Conservation (phyloP, 2,888 invertebrate species). For the Silvanus unidentatus region DNA sequence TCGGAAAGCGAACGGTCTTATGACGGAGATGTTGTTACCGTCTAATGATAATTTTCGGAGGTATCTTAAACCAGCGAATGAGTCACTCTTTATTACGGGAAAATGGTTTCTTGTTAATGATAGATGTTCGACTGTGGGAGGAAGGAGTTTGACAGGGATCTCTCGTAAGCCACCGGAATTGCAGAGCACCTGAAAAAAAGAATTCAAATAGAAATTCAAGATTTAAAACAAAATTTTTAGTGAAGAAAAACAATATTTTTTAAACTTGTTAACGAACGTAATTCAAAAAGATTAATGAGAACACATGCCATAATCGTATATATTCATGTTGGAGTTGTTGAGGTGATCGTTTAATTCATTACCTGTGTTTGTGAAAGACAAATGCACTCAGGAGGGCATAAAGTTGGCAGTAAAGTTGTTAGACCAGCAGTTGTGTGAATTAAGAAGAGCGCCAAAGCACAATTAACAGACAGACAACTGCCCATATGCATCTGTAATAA, state of each 20-base stretch:
- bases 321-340: too few relatives aligned
- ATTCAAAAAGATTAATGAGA: too few relatives aligned
- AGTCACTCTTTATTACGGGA: slow-evolving; percentile 72
- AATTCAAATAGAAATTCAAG: too few relatives aligned
- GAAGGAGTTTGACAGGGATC: slow-evolving; percentile 70
- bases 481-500: slow-evolving; percentile 41
- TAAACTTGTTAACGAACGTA: too few relatives aligned
- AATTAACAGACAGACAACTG: slow-evolving; percentile 31
- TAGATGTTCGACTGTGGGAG: slow-evolving; percentile 74
- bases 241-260: too few relatives aligned
- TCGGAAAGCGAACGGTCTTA: slow-evolving; percentile 81
- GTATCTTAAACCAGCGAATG: slow-evolving; percentile 73
- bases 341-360: slow-evolving; percentile 30
- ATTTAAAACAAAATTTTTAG: too few relatives aligned
- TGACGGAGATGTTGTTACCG: slow-evolving; percentile 77
- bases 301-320: too few relatives aligned
- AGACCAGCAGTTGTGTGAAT: slow-evolving; percentile 38
- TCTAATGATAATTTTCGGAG: slow-evolving; percentile 78
- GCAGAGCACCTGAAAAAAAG: slow-evolving; percentile 79
- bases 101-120: slow-evolving; percentile 82
- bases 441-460: slow-evolving; percentile 35
- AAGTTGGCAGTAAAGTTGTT: slow-evolving; percentile 50
- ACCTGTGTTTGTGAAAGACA: slow-evolving; percentile 84
- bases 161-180: slow-evolving; percentile 77
- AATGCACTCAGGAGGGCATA: slow-evolving; percentile 75